Percentiles rank a stretch among this genome's conserved stretches.
Conservation (phyloP, 2,888 invertebrate genomes). For the Gymnosoma rotundatum region DNA sequence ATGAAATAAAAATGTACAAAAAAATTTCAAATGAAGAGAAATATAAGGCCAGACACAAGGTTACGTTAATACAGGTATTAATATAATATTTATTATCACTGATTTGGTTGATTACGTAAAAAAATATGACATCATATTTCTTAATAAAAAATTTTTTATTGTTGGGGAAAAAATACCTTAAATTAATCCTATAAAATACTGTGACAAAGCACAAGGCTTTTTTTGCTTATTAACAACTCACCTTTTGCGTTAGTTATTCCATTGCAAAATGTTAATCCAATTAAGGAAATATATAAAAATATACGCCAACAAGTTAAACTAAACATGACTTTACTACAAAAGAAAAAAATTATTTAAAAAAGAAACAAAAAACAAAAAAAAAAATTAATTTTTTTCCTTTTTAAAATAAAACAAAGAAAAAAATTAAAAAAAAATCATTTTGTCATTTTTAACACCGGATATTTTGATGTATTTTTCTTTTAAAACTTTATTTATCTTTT, state of each 20-base stretch:
- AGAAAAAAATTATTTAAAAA: conserved; percentile 24
- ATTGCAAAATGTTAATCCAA: conserved; percentile 61
- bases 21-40: conserved; percentile 33
- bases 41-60: conserved; percentile 64
- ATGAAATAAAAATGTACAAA: background rate
- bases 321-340: conserved; percentile 58
- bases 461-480: background rate
- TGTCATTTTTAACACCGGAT: conserved; percentile 13
- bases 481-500: background rate
- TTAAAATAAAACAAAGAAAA: background rate
- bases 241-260: conserved; percentile 71
- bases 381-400: conserved; percentile 13
- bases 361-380: conserved; percentile 2
- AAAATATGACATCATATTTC: conserved; percentile 68
- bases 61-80: conserved; percentile 49
- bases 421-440: background rate
- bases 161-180: too few relatives aligned
- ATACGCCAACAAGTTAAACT: conserved; percentile 56
- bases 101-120: conserved; percentile 37
- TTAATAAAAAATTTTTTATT: conserved; percentile 32
- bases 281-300: conserved; percentile 59
- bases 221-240: conserved; percentile 28
- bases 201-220: conserved; percentile 11
- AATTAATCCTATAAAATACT: background rate
- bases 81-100: conserved; percentile 1